Evolutionary conservation across 2,888 invertebrate genomes (phyloP), one percentile per base, ranked within the genome.

Genomic region (Saturnia japonica): DNA sequence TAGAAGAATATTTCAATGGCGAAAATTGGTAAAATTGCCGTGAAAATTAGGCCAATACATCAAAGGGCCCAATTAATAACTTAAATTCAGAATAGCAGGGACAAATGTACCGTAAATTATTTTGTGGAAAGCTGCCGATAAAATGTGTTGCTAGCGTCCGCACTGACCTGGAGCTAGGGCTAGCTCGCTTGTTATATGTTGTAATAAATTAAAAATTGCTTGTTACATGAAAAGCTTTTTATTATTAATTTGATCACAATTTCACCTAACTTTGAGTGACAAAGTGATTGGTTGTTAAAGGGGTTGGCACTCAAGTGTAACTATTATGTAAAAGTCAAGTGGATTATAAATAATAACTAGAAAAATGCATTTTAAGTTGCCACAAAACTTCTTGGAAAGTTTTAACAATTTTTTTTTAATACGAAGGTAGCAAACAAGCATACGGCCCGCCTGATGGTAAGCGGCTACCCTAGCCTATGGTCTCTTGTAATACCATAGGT

Each of bases 51-150:
- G 3, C 64, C 34, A 19, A 64, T 64, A 40, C 40, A 64, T 64
- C 64, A 40, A 64, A 64, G 64, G 64, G 64, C n/a, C 64, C 78
- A 82, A 82, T 82, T 83, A 82, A 80, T 82, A 82, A 79, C 77
- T 72, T 72, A 72, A 76, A 74, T 74, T 70, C 74, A 76, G 75
- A 77, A 78, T 81, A 78, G 80, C 79, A 74, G 77, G 79, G 80
- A 79, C 82, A 82, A 82, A 80, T 77, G 81, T 82, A 78, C 78
- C 78, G 80, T 83, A 83, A 82, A 83, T 82, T 82, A 80, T 78
- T 80, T 78, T 72, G 77, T 72, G 75, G 78, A 75, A 73, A 74
- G 73, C 60, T 78, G 73, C 74, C 76, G 77, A 80, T 80, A 78
- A 81, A 78, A 83, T 77, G 78, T 75, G 78, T 74, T 77, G 40